A percentile compares a stretch with the other conserved stretches of the same genome.
phyloP scores from a whole-genome alignment of 2,888 invertebrate genomes.

The Heteromyza rotundicornis region DNA sequence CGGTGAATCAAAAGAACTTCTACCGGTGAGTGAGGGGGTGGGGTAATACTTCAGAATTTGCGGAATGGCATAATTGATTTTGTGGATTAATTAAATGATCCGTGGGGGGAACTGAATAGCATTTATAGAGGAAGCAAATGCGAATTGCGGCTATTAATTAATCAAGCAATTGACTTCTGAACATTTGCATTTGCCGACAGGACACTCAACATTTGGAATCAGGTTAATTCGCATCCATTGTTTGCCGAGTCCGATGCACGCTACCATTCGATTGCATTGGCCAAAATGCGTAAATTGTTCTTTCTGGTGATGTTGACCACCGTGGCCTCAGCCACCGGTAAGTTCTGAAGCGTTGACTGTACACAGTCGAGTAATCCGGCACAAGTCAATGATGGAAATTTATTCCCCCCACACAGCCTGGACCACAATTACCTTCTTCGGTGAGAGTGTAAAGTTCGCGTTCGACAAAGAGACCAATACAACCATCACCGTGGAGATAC shows the following conservation, averaged over 20 bases:
- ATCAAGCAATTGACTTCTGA: conserved; percentile 30
- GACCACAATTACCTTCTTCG: conserved; percentile 81
- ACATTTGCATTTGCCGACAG: conserved; percentile 61
- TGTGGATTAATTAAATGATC: conserved; percentile 15
- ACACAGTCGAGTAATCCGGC: too few species aligned
- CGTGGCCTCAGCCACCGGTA: conserved; percentile 68
- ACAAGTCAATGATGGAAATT: neutral
- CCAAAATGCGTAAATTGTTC: conserved; percentile 77
- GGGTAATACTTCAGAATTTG: neutral
- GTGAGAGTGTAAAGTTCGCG: conserved; percentile 74
- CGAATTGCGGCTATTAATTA: conserved; percentile 23
- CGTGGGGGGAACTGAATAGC: too few species aligned
- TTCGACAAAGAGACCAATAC: conserved; percentile 76
- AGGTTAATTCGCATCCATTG: conserved; percentile 81
- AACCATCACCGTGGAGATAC: conserved; percentile 72
- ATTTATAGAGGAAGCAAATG: neutral
- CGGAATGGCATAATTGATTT: neutral
- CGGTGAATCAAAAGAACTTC: conserved; percentile 74
- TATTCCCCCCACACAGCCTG: conserved; percentile 70
- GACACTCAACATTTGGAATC: conserved; percentile 83
- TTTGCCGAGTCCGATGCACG: conserved; percentile 83
- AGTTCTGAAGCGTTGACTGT: conserved; percentile 49
- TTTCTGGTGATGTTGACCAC: conserved; percentile 72
- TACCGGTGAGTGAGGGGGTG: conserved; percentile 67
- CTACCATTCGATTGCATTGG: conserved; percentile 75